Conservation (phyloP, 2,888 invertebrate genomes). For the Cephus rjabovi region DNA sequence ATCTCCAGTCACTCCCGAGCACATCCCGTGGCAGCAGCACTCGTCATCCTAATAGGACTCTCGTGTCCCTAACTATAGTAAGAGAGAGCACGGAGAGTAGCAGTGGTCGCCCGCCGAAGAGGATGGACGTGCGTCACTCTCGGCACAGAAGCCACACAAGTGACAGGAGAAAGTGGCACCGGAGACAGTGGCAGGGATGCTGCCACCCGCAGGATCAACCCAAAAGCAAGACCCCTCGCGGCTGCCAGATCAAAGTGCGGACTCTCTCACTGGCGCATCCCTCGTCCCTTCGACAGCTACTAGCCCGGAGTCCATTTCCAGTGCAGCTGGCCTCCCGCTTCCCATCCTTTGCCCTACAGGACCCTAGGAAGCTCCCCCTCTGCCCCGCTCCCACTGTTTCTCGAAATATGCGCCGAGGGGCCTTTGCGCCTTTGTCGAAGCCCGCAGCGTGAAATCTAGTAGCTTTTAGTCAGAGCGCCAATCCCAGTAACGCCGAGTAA, state of each 20-base stretch:
- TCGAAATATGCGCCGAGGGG: conserved; percentile 11
- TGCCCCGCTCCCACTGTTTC: conserved; percentile 1
- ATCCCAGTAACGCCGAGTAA: no score
- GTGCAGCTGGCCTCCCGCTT: not conserved
- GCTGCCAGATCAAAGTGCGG: not conserved
- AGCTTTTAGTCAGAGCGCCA: conserved; percentile 28
- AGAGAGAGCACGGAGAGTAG: no score
- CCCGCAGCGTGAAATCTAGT: conserved; percentile 25
- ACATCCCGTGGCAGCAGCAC: no score
- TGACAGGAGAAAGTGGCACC: no score
- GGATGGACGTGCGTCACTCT: no score
- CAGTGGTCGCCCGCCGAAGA: no score
- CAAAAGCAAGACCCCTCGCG: not conserved
- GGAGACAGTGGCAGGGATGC: no score
- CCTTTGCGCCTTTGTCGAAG: conserved; percentile 31
- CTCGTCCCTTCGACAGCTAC: not conserved
- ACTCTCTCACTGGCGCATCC: no score
- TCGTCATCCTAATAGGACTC: no score
- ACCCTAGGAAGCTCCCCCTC: not conserved
- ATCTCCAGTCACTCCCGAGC: not conserved
- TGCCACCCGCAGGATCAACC: no score
- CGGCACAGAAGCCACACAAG: no score
- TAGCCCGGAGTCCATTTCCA: not conserved
- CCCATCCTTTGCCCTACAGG: not conserved
- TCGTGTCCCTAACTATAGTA: no score